Conservation (phyloP, 2,113 vertebrate genomes). For the Scolopax mira region DNA sequence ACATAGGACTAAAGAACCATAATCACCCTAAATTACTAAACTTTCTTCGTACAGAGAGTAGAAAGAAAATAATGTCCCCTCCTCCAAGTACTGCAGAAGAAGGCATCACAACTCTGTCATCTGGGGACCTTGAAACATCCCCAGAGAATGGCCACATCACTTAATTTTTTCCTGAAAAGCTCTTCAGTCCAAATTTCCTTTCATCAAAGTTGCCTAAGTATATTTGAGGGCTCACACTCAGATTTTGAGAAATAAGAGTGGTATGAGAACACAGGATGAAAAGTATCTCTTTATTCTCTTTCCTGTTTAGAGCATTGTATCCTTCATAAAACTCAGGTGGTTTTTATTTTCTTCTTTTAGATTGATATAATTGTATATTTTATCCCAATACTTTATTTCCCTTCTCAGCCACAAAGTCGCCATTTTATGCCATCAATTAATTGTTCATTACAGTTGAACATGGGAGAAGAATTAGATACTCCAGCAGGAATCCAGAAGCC, state of each 20-base stretch:
- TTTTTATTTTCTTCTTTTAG: background rate
- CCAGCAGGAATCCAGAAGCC: background rate
- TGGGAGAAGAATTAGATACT: background rate
- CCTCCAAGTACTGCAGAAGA: background rate
- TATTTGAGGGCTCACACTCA: background rate
- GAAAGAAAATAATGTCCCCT: background rate
- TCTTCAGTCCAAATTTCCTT: background rate
- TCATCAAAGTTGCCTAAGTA: background rate
- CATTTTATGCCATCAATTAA: background rate
- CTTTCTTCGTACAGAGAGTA: background rate
- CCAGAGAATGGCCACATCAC: background rate
- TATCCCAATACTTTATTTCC: background rate
- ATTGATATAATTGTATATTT: background rate
- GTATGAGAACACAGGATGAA: background rate
- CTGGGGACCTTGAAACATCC: background rate
- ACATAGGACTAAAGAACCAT: background rate
- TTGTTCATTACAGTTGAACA: background rate
- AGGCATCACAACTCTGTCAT: background rate
- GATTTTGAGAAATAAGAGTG: background rate
- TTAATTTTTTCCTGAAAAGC: background rate
- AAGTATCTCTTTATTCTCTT: background rate
- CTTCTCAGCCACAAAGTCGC: rapidly evolving
- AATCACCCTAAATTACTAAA: background rate
- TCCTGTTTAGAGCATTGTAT: background rate
- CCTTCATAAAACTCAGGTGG: background rate